These are phyloP conservation scores for Neoaliturus tenellus DNA, from an alignment of 2,888 invertebrate genomes.

Conservation along the genomic window DNA sequence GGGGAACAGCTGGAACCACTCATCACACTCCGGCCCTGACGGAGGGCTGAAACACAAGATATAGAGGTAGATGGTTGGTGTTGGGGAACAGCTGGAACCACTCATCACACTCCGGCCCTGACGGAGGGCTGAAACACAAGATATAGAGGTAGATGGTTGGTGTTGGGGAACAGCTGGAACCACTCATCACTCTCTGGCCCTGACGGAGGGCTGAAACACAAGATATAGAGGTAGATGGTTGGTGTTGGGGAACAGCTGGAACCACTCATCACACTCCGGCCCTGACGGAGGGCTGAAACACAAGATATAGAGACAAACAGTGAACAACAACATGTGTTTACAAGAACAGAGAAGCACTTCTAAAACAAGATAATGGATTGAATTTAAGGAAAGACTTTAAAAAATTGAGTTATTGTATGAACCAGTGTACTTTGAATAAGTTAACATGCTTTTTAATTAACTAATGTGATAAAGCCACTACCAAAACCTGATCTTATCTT, in stretches of 20 bases:
- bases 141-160: conserved; percentile 72
- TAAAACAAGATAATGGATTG: too few species aligned
- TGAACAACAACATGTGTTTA: too few species aligned
- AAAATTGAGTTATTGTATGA: too few species aligned
- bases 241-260: conserved; percentile 71
- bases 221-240: conserved; percentile 72
- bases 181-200: conserved; percentile 68
- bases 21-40: conserved; percentile 1
- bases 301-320: too few species aligned
- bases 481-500: too few species aligned
- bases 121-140: conserved; percentile 10
- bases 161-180: conserved; percentile 71
- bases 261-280: conserved; percentile 70
- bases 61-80: conserved; percentile 72
- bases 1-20: conserved; percentile 72
- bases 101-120: conserved; percentile 16
- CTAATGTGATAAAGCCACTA: too few species aligned
- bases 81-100: conserved; percentile 73
- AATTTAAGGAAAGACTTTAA: too few species aligned
- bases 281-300: conserved; percentile 19
- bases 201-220: conserved; percentile 14
- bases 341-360: too few species aligned
- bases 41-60: conserved; percentile 16
- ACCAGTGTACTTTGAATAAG: too few species aligned
- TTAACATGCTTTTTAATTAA: too few species aligned